Evolutionary conservation across 2,113 vertebrate species (phyloP), one percentile per base, ranked within the genome.

Genomic region (Origma solitaria): DNA sequence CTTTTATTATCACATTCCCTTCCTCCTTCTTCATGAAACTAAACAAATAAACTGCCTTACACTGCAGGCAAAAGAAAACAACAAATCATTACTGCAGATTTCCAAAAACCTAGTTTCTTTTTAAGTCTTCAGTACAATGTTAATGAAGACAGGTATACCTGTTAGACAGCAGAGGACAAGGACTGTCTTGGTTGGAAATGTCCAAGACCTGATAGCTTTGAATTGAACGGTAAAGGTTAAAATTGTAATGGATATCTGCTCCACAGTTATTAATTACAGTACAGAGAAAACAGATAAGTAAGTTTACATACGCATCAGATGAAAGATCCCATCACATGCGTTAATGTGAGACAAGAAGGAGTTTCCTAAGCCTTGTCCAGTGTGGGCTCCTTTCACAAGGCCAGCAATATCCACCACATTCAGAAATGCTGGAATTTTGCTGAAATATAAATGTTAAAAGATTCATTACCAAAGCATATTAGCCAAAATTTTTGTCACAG

Each of bases 341-440:
- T 99, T 99, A 98, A 99, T 99, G 97, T 99, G 98, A 61, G 99
- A 99, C 95, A 99, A 98, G 97, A 99, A 99, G 92, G 99, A 99
- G 66, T 99, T 99, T 95, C 99, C 99, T 85, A 99, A 98, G 86
- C 99, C 99, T 97, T 99, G 99, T 35, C 99, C 99, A 40, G 98
- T 96, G 56, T 99, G 99, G 60, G 99, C 99, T 94, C 99, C 99
- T 97, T 99, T 99, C 94, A 99, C 99, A 91, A 99, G 98, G 49
- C 99, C 99, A 90, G 99, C 99, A 88, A 99, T 99, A 98, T 99
- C 99, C 97, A 99, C 99, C 64, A 99, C 98, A 68, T 99, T 99
- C 71, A 99, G 98, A 97, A 99, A 99, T 24, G 99, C 99, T 61
- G 99, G 99, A 93, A 99, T 99, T 98, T 99, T 99, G 98, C 99